A percentile compares a stretch with the other conserved stretches of the same genome.
These are phyloP conservation scores for Drosophila mulleri DNA, from an alignment of 2,888 invertebrate genomes.

Conservation along the genomic window DNA sequence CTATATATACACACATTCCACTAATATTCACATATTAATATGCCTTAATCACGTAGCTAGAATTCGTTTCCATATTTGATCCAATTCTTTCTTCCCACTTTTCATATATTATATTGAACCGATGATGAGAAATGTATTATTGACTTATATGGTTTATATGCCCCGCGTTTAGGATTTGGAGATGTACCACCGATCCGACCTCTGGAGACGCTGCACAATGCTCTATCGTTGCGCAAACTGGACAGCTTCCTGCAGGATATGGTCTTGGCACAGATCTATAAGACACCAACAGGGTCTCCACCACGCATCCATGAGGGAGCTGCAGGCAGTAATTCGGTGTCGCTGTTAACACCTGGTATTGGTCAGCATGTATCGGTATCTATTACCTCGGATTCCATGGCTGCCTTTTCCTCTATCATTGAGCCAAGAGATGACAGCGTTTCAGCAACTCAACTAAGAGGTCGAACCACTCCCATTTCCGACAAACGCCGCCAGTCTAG, in stretches of 20 bases:
- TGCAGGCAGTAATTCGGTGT: constrained; percentile 15
- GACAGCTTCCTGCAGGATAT: constrained; percentile 95
- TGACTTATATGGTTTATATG: constrained; percentile 72
- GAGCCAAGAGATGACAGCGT: neutral
- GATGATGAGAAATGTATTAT: neutral
- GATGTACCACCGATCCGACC: constrained; percentile 98
- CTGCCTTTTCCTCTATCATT: constrained; percentile 44
- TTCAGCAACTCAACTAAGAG: neutral
- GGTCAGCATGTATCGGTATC: constrained; percentile 6
- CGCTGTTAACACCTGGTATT: neutral
- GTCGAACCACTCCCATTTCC: neutral
- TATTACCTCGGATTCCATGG: constrained; percentile 20
- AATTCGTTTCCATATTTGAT: neutral
- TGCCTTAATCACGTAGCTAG: neutral
- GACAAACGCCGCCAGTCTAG: neutral
- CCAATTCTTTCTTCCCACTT: neutral
- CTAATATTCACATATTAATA: neutral
- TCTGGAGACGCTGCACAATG: constrained; percentile 98
- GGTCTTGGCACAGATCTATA: constrained; percentile 90
- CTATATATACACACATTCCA: neutral
- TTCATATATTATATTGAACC: neutral
- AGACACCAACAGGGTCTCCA: constrained; percentile 90
- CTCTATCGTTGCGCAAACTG: constrained; percentile 95
- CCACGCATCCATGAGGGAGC: constrained; percentile 85
- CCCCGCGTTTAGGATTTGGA: constrained; percentile 88